A percentile compares a stretch with the other conserved stretches of the same genome.
Evolutionary conservation across 1,140 invertebrate genomes (phyloP).

Genomic region (Formica selysi): DNA sequence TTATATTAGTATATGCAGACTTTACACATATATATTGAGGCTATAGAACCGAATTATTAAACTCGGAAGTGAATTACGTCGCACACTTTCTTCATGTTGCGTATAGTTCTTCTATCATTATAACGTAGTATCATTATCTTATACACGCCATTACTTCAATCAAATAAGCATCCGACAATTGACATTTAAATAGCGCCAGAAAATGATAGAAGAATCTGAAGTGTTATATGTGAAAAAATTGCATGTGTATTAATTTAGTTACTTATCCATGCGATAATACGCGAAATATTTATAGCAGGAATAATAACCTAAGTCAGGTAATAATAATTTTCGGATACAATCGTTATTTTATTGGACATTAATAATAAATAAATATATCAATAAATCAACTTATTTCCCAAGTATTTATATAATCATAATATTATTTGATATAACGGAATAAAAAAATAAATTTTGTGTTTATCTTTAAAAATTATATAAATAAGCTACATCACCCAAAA

Average conservation of each 20-base stretch:
- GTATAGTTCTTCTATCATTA: not conserved
- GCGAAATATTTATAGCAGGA: not conserved
- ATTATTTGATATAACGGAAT: not conserved
- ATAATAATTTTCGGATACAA: not conserved
- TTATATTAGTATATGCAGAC: constrained; percentile 2
- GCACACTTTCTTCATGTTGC: too few relatives aligned
- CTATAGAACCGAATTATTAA: constrained; percentile 12
- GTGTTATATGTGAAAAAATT: constrained; percentile 12
- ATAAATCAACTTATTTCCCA: too few relatives aligned
- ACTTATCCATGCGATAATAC: not conserved
- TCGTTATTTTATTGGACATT: too few relatives aligned
- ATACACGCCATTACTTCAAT: constrained; percentile 20
- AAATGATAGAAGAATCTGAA: constrained; percentile 19
- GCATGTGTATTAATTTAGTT: not conserved
- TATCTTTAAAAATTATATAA: not conserved
- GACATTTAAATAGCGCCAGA: not conserved
- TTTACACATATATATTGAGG: not conserved
- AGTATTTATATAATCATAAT: not conserved
- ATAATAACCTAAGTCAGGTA: not conserved
- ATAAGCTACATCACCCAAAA: not conserved
- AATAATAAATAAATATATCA: too few relatives aligned
- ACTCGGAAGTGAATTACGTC: constrained; percentile 18
- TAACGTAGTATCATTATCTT: constrained; percentile 37
- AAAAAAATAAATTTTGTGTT: not conserved
- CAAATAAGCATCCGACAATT: constrained; percentile 5